phyloP scores from a whole-genome alignment of 2,888 invertebrate species.

The Hirtodrosophila cameraria region DNA sequence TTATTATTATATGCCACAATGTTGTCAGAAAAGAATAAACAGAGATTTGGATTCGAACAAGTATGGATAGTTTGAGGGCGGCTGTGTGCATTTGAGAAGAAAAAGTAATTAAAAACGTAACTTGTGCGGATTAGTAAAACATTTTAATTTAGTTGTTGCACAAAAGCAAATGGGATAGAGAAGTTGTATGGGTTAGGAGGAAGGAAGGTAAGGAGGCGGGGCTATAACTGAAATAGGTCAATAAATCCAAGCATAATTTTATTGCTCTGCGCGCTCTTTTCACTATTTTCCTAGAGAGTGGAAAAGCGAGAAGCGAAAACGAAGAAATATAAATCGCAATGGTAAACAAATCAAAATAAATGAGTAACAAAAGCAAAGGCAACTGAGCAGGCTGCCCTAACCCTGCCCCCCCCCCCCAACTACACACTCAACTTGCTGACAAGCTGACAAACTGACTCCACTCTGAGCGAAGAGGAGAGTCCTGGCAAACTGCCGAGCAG shows the following conservation, averaged over 20 bases:
- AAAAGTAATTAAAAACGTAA: slow-evolving; percentile 77
- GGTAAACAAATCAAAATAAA: slow-evolving; percentile 80
- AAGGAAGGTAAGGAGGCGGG: background rate
- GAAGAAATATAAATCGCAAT: slow-evolving; percentile 79
- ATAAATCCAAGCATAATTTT: slow-evolving; percentile 79
- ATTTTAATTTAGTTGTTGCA: slow-evolving; percentile 77
- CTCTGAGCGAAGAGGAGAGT: no score
- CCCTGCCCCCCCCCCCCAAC: background rate
- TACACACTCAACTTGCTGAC: slow-evolving; percentile 13
- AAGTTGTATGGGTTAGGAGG: background rate
- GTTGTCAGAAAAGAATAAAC: slow-evolving; percentile 6
- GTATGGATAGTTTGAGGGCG: no score
- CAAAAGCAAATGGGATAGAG: slow-evolving; percentile 50
- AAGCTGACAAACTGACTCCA: slow-evolving; percentile 68
- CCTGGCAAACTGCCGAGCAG: slow-evolving; percentile 72
- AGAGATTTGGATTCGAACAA: slow-evolving; percentile 9
- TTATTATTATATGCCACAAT: slow-evolving; percentile 1
- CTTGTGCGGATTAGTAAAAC: slow-evolving; percentile 77
- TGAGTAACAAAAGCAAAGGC: slow-evolving; percentile 73
- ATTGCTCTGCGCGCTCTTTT: slow-evolving; percentile 65
- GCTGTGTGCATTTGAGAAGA: slow-evolving; percentile 61
- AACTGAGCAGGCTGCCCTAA: slow-evolving; percentile 28
- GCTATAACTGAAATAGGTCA: slow-evolving; percentile 76
- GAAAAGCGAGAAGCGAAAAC: slow-evolving; percentile 28
- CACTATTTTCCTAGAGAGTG: slow-evolving; percentile 38